Base-by-base conservation (phyloP, 2,797 vertebrate species). In the Loris lydekkerianus region DNA sequence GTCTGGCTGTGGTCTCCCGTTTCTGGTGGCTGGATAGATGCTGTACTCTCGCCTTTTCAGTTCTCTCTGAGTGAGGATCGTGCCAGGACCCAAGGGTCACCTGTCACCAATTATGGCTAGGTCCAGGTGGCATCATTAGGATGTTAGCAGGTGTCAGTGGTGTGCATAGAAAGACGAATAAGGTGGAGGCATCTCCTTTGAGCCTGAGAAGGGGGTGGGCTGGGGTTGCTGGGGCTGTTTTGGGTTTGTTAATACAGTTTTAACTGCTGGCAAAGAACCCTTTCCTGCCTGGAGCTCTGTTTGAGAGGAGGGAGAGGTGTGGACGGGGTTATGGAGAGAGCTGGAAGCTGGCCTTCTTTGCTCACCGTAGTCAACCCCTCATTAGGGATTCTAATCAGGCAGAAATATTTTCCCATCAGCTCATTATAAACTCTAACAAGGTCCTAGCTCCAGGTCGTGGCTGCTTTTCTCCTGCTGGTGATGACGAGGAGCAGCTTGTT, bases 301-400 rank as follows among this genome's bases (percentile, higher is more conserved):
- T 80, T 46, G 65, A 83, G 77, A 61, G 86, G 53, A 40, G 31
- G 34, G 77, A 80, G 58, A 80, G 60, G 23, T 89, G 53, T 56
- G 60, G 37, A 37, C 10, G 10, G 37, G 73, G 23, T 15, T 76
- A 83, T 60, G 86, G 72, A 80, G 56, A 95, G 96, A 97, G 90
- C 4, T 7, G 58, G 58, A 97, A 77, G 14, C 70, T 82, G 92
- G 80, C 37, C 92, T 97, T 84, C 87, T 87, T 70, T 31, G 86
- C 93, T 98, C 46, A 37, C 67, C 58, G 31, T 70, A 93, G 85
- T 95, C 91, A 96, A 93, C 37, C 91, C 58, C 73, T 98, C 0
- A 0, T 98, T 98, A 96, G 92, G 91, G 40, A 98, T 98, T 98
- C 98, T 98, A 97, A 97, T 97, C 91, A 97, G 97, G 93, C 93